phyloP scores from a whole-genome alignment of 1,140 invertebrate genomes.

The Aethina tumida region DNA sequence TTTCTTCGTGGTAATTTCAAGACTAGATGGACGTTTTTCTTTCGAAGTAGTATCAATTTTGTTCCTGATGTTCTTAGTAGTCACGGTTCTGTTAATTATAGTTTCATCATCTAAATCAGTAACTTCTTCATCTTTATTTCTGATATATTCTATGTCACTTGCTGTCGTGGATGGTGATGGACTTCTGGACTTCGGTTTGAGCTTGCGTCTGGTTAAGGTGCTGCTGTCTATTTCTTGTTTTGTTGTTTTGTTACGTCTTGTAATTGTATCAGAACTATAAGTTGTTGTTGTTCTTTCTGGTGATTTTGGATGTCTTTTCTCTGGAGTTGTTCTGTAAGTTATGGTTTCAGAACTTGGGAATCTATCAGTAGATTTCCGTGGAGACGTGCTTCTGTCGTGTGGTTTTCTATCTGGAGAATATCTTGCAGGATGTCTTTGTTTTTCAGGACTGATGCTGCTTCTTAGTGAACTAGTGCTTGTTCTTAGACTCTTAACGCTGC shows the following conservation, averaged over 20 bases:
- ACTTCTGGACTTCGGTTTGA: constrained; percentile 20
- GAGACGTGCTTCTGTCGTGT: constrained; percentile 17
- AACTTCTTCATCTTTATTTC: constrained; percentile 16
- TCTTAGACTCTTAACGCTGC: constrained; percentile 34
- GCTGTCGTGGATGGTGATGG: constrained; percentile 24
- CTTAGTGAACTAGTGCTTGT: constrained; percentile 40
- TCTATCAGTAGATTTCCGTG: constrained; percentile 23
- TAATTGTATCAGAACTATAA: constrained; percentile 19
- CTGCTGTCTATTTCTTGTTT: constrained; percentile 14
- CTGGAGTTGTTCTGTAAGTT: constrained; percentile 27
- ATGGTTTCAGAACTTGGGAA: constrained; percentile 26
- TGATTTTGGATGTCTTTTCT: constrained; percentile 8
- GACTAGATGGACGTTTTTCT: constrained; percentile 13
- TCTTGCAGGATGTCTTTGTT: constrained; percentile 29
- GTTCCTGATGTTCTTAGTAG: constrained; percentile 5
- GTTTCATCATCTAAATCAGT: constrained; percentile 24
- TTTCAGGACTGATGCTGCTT: constrained; percentile 46
- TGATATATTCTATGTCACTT: constrained; percentile 27
- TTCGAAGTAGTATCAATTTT: constrained; percentile 2
- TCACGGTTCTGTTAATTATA: constrained; percentile 1
- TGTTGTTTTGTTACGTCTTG: constrained; percentile 11
- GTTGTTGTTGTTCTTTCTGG: constrained; percentile 4
- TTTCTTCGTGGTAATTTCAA: constrained; percentile 20
- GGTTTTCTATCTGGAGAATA: constrained; percentile 24
- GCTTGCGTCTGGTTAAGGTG: constrained; percentile 19